Evolutionary conservation across 2,113 vertebrate species (phyloP).

Genomic region (Nyctibius bracteatus): DNA sequence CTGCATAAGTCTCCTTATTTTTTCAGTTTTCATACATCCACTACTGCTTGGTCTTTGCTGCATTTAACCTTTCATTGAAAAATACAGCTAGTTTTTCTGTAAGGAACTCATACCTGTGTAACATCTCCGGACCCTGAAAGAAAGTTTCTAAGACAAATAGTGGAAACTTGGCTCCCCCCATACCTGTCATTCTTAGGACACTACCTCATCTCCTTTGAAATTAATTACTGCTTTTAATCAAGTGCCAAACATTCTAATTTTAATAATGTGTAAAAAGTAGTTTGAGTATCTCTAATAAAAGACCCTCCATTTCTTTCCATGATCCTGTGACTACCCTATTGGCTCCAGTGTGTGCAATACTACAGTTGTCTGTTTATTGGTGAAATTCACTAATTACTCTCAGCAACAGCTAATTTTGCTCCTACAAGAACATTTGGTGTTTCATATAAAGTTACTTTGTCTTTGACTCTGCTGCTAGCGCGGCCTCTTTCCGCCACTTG

Average conservation of each 20-base stretch:
- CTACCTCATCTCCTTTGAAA: not conserved
- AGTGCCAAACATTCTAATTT: not conserved
- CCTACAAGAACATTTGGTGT: rapidly evolving
- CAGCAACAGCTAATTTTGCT: not conserved
- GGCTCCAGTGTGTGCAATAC: not conserved
- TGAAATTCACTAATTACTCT: not conserved
- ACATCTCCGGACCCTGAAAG: not conserved
- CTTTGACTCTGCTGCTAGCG: slow-evolving; percentile 23
- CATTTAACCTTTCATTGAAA: not conserved
- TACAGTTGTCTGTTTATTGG: not conserved
- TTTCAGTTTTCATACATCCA: not conserved
- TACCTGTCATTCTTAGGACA: not conserved
- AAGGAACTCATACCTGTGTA: not conserved
- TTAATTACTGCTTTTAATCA: not conserved
- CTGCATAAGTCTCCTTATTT: too few relatives aligned
- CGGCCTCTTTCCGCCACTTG: slow-evolving; percentile 70
- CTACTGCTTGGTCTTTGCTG: not conserved
- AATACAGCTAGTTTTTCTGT: not conserved
- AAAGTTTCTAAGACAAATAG: not conserved
- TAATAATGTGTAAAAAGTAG: not conserved
- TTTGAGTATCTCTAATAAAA: rapidly evolving
- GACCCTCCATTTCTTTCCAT: not conserved
- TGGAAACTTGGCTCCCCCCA: not conserved
- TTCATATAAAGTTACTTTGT: not conserved
- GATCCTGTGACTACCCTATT: not conserved